Evolutionary conservation across 2,113 vertebrate genomes (phyloP).

Genomic region (Fregetta grallaria): DNA sequence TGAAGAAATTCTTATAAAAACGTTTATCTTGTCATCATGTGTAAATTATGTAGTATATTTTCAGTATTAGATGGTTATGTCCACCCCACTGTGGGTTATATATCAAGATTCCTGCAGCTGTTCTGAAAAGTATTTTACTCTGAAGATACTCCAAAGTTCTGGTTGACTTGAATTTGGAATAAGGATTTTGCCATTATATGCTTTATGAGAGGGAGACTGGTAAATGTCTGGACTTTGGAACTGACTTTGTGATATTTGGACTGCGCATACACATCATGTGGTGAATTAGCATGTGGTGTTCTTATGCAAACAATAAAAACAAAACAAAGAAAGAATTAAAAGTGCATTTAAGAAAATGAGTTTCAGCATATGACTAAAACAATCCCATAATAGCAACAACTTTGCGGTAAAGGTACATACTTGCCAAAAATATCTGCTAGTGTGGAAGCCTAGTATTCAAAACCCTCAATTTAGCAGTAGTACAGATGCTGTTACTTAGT

Average conservation of each 20-base stretch:
- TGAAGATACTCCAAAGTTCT: conserved; percentile 75
- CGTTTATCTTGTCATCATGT: conserved; percentile 69
- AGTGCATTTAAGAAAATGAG: conserved; percentile 54
- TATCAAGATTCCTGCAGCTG: conserved; percentile 62
- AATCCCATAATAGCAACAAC: conserved; percentile 52
- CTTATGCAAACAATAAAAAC: conserved; percentile 69
- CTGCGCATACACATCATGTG: conserved; percentile 37
- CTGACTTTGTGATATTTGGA: conserved; percentile 73
- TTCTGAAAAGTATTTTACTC: conserved; percentile 59
- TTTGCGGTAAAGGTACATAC: conserved; percentile 8
- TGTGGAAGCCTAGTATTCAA: background rate
- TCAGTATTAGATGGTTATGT: conserved; percentile 55
- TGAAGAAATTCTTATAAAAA: conserved; percentile 66
- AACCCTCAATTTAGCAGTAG: background rate
- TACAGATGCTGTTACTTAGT: background rate
- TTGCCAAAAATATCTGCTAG: conserved; percentile 34
- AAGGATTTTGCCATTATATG: conserved; percentile 64
- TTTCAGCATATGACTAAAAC: conserved; percentile 58
- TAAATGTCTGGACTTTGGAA: conserved; percentile 72
- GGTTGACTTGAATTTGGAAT: conserved; percentile 71
- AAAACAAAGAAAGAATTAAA: conserved; percentile 69
- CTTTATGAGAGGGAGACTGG: conserved; percentile 67
- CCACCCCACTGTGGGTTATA: conserved; percentile 53
- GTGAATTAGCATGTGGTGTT: conserved; percentile 65
- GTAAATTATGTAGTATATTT: conserved; percentile 66